These are phyloP conservation scores for Acleris sparsana DNA, from an alignment of 2,888 invertebrate species.

Conservation along the genomic window DNA sequence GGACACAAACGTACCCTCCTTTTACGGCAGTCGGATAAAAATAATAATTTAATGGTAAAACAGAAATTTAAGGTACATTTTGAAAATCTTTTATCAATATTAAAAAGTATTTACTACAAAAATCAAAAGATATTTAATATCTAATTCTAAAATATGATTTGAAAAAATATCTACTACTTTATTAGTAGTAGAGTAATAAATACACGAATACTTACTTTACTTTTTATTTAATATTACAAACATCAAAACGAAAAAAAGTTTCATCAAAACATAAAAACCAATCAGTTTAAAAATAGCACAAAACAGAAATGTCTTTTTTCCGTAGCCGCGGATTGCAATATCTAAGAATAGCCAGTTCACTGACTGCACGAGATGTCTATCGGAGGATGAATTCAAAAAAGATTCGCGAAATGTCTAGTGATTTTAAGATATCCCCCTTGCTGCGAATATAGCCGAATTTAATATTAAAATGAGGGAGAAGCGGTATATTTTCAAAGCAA, in stretches of 20 bases:
- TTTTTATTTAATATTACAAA: too few relatives aligned
- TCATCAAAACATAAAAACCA: constrained; percentile 14
- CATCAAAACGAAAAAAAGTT: background rate
- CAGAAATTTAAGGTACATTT: too few relatives aligned
- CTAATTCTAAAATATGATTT: too few relatives aligned
- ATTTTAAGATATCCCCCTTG: constrained; percentile 22
- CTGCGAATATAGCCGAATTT: constrained; percentile 46
- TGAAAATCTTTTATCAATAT: too few relatives aligned
- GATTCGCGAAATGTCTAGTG: constrained; percentile 20
- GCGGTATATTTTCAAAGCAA: constrained; percentile 49
- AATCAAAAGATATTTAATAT: too few relatives aligned
- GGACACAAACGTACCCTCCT: too few relatives aligned
- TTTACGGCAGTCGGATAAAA: too few relatives aligned
- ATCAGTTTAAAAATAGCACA: constrained; percentile 17
- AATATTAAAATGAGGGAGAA: constrained; percentile 68
- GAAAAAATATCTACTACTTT: too few relatives aligned
- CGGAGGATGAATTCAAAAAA: constrained; percentile 31
- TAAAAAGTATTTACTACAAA: too few relatives aligned
- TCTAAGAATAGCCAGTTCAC: constrained; percentile 26
- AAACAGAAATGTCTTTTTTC: background rate
- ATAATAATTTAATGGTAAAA: too few relatives aligned
- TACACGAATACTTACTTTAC: too few relatives aligned
- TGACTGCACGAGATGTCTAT: constrained; percentile 28
- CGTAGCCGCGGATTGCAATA: constrained; percentile 23
- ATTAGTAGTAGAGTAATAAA: too few relatives aligned